Evolutionary conservation across 2,113 vertebrate species (phyloP), one percentile per base, ranked within the genome.

Genomic region (Donacobius atricapilla): DNA sequence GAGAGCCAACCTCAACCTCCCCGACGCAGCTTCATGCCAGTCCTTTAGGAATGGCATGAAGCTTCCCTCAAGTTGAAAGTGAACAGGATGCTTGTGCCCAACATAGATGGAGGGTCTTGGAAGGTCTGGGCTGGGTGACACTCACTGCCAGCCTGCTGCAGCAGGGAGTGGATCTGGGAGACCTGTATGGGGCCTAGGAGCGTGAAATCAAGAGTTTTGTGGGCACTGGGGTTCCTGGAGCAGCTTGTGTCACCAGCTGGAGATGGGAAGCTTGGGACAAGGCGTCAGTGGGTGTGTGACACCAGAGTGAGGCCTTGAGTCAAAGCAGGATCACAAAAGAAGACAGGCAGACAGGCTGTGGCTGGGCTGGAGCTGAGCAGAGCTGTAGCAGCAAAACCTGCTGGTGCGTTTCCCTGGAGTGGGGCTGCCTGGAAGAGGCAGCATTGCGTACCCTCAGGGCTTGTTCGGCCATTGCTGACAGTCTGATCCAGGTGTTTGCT

Each of bases 1-100:
- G 2, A 19, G 1, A 0, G 16, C 30, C 54, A 31, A 0, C 54
- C 53, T 60, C 2, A 61, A 0, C 11, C 21, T 54, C 0, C 21
- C 12, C 21, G 54, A 1, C 14, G 40, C 35, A n/a, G 44, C 15
- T 70, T 3, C 47, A 37, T 33, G 33, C 37, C 27, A 37, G 4
- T n/a, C 37, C 7, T 54, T 68, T 50, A 53, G 37, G 31, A 50
- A 21, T 27, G 16, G 21, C 37, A 42, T 5, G 9, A 76, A 56
- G 31, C 25, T 75, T 60, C 45, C n/a, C n/a, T 53, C 9, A 8
- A 31, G 61, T 0, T 75, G 61, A 33, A 88, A 51, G 61, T 0
- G 0, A 93, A 56, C 11, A 47, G 33, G 33, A 48, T n/a, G 37
- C 9, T 48, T 1, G 3, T 71, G 61, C 17, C 33, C 37, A 15